These are phyloP conservation scores for Leptinotarsa rubiginosa DNA, from an alignment of 2,888 invertebrate genomes.

Conservation along the genomic window DNA sequence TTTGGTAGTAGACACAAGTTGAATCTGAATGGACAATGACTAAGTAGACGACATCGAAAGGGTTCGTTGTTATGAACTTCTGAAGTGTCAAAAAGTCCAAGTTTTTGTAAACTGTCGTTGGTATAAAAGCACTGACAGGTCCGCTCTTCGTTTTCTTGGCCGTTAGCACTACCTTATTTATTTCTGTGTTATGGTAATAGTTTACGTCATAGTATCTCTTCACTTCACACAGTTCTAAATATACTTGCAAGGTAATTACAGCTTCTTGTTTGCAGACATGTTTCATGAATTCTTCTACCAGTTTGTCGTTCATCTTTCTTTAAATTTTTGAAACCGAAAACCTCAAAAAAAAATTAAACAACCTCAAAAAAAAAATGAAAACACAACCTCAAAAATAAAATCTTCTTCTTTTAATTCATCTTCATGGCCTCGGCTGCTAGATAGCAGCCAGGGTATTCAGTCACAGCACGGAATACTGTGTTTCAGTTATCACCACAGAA, in stretches of 20 bases:
- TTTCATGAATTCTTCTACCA: slow-evolving; percentile 34
- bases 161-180: slow-evolving; percentile 65
- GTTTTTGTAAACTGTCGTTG: slow-evolving; percentile 62
- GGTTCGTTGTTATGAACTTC: slow-evolving; percentile 33
- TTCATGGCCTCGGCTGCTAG: no score
- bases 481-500: no score
- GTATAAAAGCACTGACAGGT: slow-evolving; percentile 64
- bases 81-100: slow-evolving; percentile 64
- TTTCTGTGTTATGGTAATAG: slow-evolving; percentile 63
- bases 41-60: slow-evolving; percentile 52
- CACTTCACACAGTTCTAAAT: slow-evolving; percentile 69
- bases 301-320: slow-evolving; percentile 22
- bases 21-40: slow-evolving; percentile 66
- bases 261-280: slow-evolving; percentile 53
- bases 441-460: no score
- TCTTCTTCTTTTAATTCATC: no score
- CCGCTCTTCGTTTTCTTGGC: slow-evolving; percentile 62
- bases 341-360: no score
- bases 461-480: no score
- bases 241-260: slow-evolving; percentile 68
- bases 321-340: not conserved
- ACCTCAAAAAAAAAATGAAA: not conserved
- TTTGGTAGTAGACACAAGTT: slow-evolving; percentile 67
- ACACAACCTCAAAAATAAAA: not conserved
- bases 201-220: slow-evolving; percentile 67